Evolutionary conservation across 2,113 vertebrate genomes (phyloP), one percentile per base, ranked within the genome.

Genomic region (Elgaria multicarinata): DNA sequence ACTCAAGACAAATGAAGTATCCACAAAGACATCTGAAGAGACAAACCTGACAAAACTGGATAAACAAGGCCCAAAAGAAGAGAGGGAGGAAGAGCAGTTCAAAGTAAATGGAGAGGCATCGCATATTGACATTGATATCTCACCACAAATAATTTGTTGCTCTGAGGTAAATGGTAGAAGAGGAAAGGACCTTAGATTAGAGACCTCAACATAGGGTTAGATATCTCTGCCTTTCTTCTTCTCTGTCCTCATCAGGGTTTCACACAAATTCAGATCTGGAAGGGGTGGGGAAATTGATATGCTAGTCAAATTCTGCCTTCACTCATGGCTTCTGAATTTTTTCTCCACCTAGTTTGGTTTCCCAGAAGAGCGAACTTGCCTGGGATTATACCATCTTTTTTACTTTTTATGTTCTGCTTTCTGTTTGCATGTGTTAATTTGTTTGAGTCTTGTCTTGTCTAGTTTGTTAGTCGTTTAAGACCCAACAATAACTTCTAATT

Each of bases 71-170:
- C 3, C 91, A 87, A 71, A 89, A 92, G 96, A 94, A 84, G 95
- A 96, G 16, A 82, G 93, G 2, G 94, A 96, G 82, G 97, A 97
- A 53, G 96, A 98, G 91, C 96, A 96, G 88, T 98, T 98, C 69
- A 98, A 92, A 97, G 93, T 99, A 95, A 99, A 99, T 82, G 99
- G 99, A 96, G 98, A 98, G 94, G 95, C 97, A 90, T 97, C 97
- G 92, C 97, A 97, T 95, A 95, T 96, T 93, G 98, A 98, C 96
- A 96, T 96, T 94, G 98, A 99, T 95, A 97, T 96, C 88, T 97
- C 97, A 93, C 97, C 98, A 94, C 97, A 99, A 97, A 98, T 99
- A 98, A 99, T 99, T 97, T 99, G 98, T 99, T 99, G 98, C 97
- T 99, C 99, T 94, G 99, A 99, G 99, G 99, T 99, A 99, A 99